Base-by-base conservation (phyloP, 2,888 invertebrate genomes). In the Taenaris catops region DNA sequence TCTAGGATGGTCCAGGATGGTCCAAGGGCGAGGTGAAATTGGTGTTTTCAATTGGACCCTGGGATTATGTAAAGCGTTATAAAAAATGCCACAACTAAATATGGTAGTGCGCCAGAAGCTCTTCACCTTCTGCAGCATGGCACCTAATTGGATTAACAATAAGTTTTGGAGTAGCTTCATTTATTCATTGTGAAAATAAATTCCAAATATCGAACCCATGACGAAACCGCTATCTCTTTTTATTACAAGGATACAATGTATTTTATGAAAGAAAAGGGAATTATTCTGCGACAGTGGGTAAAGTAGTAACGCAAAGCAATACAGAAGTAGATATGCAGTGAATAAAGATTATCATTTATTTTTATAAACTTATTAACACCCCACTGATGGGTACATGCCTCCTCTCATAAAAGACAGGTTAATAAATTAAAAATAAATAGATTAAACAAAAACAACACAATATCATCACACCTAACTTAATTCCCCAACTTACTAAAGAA, bases 11-110 rank as follows among this genome's bases (percentile, higher is more conserved):
- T 67, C 74, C 81, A 81, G 78, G 74, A 71, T 46, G 68, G 78
- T 81, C 80, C 81, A 78, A 73, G 68, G 62, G 56, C 54, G 73
- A 71, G 48, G 58, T 63, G 73, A 72, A 49, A 69, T 83, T 83
- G 81, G 81, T 81, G 81, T 83, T 79, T n/a, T 64, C 49, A 28
- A 55, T 83, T 84, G 80, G 83, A 81, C 80, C 84, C 84, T 76
- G 80, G 81, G 75, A 56, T 66, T 62, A 38, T 27, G 56, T 53
- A 56, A 55, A 45, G 51, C 48, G 34, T 45, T 46, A 46, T 28
- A 44, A 42, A 29, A 38, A 27, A 34, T 25, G 44, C 20, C 36
- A 12, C 19, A 33, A 41, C 32, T 41, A 35, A 35, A 39, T 18
- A 35, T 31, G 29, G 21, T 8, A 21, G 25, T 34, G 18, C 18